Conservation (phyloP, 2,888 invertebrate genomes). For the Caenorhabditis sp. region DNA sequence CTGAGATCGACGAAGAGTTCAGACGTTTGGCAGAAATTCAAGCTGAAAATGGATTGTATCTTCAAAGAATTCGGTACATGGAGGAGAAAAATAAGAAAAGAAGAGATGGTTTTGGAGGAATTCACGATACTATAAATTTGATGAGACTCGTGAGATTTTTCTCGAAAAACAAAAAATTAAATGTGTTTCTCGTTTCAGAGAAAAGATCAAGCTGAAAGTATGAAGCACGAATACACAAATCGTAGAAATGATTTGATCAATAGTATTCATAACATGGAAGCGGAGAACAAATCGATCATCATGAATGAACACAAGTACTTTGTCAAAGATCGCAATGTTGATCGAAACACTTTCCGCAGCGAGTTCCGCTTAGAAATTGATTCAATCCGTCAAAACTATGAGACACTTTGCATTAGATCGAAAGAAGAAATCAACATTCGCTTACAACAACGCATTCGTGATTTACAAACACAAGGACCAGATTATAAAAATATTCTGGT, state of each 20-base stretch:
- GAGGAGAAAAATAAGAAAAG: conserved; percentile 21
- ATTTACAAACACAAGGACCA: conserved; percentile 1
- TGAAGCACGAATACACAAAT: conserved; percentile 18
- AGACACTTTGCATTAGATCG: conserved; percentile 50
- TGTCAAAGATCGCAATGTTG: conserved; percentile 74
- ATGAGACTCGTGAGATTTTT: conserved; percentile 25
- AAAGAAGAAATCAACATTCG: conserved; percentile 27
- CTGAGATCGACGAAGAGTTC: conserved; percentile 27
- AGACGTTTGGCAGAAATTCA: conserved; percentile 15
- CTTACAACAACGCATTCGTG: conserved; percentile 8
- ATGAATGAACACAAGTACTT: conserved; percentile 47
- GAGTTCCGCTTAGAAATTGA: conserved; percentile 74
- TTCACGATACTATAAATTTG: conserved; percentile 31
- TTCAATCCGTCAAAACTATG: conserved; percentile 75
- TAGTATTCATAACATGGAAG: conserved; percentile 28
- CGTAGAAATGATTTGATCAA: conserved; percentile 28
- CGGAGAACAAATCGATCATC: conserved; percentile 34
- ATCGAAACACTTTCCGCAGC: conserved; percentile 75
- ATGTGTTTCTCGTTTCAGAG: conserved; percentile 11
- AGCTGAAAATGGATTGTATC: conserved; percentile 7
- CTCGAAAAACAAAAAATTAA: not conserved
- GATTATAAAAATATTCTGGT: conserved; percentile 4
- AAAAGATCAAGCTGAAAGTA: conserved; percentile 32
- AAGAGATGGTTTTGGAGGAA: conserved; percentile 19
- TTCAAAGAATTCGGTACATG: conserved; percentile 23